Conservation (phyloP, 2,113 vertebrate genomes). For the Rana temporaria region DNA sequence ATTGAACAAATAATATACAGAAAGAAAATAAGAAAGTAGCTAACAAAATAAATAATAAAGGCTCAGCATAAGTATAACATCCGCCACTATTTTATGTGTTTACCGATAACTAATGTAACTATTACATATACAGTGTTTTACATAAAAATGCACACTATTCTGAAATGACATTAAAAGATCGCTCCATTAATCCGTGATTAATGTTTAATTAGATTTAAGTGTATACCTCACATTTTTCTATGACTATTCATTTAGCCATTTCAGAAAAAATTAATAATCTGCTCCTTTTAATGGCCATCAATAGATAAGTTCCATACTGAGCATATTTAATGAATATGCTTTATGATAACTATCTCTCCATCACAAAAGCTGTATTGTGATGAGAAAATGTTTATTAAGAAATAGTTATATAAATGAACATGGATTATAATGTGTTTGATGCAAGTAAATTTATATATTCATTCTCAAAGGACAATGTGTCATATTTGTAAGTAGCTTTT, state of each 20-base stretch:
- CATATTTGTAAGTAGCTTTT: not conserved
- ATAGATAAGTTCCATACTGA: not conserved
- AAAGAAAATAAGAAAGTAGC: too few species aligned
- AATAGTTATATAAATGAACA: not conserved
- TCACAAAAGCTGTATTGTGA: not conserved
- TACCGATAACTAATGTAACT: constrained; percentile 1
- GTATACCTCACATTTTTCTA: not conserved
- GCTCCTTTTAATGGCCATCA: not conserved
- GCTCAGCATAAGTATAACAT: not conserved
- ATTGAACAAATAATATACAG: too few species aligned
- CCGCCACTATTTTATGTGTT: not conserved
- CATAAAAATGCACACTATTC: not conserved
- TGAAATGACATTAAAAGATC: not conserved
- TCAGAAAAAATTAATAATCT: not conserved
- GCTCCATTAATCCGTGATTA: not conserved
- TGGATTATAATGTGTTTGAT: constrained; percentile 1
- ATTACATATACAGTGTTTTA: not conserved
- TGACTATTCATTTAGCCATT: not conserved
- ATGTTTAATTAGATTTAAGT: not conserved
- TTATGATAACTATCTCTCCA: not conserved
- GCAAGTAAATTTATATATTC: constrained; percentile 16
- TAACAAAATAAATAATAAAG: too few species aligned
- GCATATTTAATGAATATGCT: not conserved
- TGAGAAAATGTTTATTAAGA: not conserved
- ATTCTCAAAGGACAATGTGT: not conserved